Evolutionary conservation across 2,888 invertebrate species (phyloP), one percentile per base, ranked within the genome.

Genomic region (Drosophila peninsularis): DNA sequence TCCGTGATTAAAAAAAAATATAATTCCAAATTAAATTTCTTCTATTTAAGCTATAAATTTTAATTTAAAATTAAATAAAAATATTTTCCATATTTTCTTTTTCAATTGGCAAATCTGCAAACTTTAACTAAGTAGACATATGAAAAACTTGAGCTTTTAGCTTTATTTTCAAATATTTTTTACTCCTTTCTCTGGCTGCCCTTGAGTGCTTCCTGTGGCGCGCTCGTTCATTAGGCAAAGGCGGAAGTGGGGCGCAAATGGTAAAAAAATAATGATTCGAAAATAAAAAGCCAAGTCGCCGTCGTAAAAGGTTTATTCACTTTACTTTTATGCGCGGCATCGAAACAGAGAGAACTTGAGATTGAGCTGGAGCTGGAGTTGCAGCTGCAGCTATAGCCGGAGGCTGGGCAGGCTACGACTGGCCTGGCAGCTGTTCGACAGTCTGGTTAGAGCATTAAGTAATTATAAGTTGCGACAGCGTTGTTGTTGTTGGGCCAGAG

Each of bases 181-280:
- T 27, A 37, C 50, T 44, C 27, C 42, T 69, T 65, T 62, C 19
- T 55, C 61, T 44, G 42, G 45, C 47, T 68, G 82, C 71, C 74
- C 80, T 78, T 76, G 83, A 86, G 85, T 84, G 86, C 78, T 82
- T 84, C 78, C 88, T 80, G 88, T 66, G 78, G 75, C 66, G 72
- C 65, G 72, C 67, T 74, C 66, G 62, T 67, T 82, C 78, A 76
- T 86, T 80, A 88, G 75, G 74, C 74, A 58, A 69, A 63, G 57
- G 47, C 75, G 81, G 83, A 85, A 75, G 75, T 71, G 58, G 50
- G 34, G 27, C 45, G 36, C 45, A 41, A 42, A 49, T 42, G 37
- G 41, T 27, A 58, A 52, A 49, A 54, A 56, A 65, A 70, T 65
- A 70, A 73, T 64, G 50, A 66, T 71, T 64, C 61, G 49, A 57